Evolutionary conservation across 2,888 invertebrate genomes (phyloP), one percentile per base, ranked within the genome.

Genomic region (Lepidonotus clava): DNA sequence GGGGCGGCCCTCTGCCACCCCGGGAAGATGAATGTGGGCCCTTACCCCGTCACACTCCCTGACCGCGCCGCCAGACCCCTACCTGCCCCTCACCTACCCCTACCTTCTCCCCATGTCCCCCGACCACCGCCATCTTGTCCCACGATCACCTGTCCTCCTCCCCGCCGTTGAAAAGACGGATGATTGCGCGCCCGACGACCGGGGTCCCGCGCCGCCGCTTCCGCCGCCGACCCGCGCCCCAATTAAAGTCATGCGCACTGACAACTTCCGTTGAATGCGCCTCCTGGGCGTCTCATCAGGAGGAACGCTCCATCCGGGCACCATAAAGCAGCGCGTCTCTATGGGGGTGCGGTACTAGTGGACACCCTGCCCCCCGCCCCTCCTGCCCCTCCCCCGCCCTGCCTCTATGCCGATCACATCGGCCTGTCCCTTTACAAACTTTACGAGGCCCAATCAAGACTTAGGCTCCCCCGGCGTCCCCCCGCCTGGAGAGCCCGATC

Each of bases 181-280:
- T 61, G 61, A 61, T 61, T 61, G 61, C 61, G 61, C 14, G 5
- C 28, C 2, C 61, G 61, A 1, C 28, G 14, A n/a, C n/a, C 61
- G 28, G 28, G 28, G 76, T 76, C 76, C 40, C 38, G 76, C 76
- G 38, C 38, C 36, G 76, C n/a, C 36, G 76, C 38, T 76, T 76
- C 76, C 38, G 38, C 36, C 76, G 38, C 34, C 38, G 36, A 34
- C 76, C 36, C 38, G 38, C n/a, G 51, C 76, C 36, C 76, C 76
- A 76, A 76, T 76, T 76, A 76, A 76, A 76, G 76, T 76, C 76
- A 76, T 61, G 76, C 76, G 76, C 76, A n/a, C 40, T 76, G 76
- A 76, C 76, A 76, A 76, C 76, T 76, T 76, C 76, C 76, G 76
- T 38, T 76, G 38, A 76, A 76, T 76, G 38, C 76, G n/a, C 36